Evolutionary conservation across 35 echinoderm and acorn worm species (phyloP), one percentile per base, ranked within the genome.

Genomic region (Stichopus chloronotus): DNA sequence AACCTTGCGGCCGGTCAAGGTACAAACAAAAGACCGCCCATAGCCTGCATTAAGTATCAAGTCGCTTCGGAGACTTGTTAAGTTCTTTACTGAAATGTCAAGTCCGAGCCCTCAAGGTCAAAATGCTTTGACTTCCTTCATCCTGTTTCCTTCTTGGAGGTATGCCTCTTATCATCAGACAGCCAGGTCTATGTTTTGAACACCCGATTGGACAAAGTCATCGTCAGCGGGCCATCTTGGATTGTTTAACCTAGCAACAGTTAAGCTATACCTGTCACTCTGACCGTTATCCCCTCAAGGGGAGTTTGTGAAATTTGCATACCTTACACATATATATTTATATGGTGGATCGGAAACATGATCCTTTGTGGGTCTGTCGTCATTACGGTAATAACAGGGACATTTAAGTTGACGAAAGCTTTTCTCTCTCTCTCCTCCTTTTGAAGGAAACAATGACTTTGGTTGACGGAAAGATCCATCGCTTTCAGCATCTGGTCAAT

Each of bases 51-150:
- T 43, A 74, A 19, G 11, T 65, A 65, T 65, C 4, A 65, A 65
- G 61, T 65, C 19, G 11, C 11, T 65, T 11, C 11, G 11, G 19
- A 14, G 69, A 74, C 69, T 74, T 24, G 4, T n/a, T 7, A 74
- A n/a, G 22, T 43, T 43, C 69, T 74, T 74, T 20, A 14, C 17
- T 14, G 5, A 74, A 74, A 74, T 74, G 17, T 21, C 69, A 74
- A 74, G 69, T 74, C 69, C 69, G 17, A 74, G 69, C 12, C 43
- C 53, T 52, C 82, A 85, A 85, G 23, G 55, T 85, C 82, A 85
- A 85, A 19, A 58, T 85, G 52, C 58, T 55, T 85, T 56, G 17
- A 58, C 55, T 56, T 85, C 7, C 24, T 10, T 58, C 8, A 85
- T 59, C 20, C 81, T 54, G 55, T 54, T 74, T 72, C 54, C 52